Conservation (phyloP, 37 sponge, comb jelly and placozoan genomes). For the Halisarca cf. caerulea region DNA sequence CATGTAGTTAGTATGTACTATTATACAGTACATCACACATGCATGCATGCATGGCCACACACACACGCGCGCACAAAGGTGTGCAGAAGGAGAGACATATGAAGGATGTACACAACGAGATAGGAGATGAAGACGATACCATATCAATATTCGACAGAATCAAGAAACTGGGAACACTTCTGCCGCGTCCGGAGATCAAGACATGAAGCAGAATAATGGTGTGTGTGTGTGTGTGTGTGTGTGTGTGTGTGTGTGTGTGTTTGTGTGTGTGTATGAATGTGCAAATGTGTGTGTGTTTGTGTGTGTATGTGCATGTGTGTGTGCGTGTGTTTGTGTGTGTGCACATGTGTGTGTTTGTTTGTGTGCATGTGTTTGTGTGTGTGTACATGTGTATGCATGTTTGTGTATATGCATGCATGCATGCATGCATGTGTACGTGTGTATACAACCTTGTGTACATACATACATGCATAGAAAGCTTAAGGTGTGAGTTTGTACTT, state of each 20-base stretch:
- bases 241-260: conserved; percentile 1
- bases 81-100: conserved; percentile 73
- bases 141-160: conserved; percentile 95
- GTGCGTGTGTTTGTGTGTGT: conserved; percentile 9
- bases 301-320: background rate
- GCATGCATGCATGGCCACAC: background rate
- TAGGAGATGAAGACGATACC: conserved; percentile 85
- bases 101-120: conserved; percentile 89
- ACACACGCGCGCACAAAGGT: too few relatives aligned
- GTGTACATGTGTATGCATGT: background rate
- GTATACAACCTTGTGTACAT: background rate
- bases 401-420: background rate
- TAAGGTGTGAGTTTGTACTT: background rate
- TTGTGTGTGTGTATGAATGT: background rate
- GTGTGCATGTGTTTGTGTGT: conserved; percentile 12
- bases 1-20: too few relatives aligned
- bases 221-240: background rate
- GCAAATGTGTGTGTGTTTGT: background rate
- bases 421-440: background rate
- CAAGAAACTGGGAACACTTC: conserved; percentile 85
- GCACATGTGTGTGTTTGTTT: background rate
- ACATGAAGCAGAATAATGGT: conserved; percentile 81
- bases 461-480: background rate
- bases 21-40: too few relatives aligned
- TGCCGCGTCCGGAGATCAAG: conserved; percentile 73